Conservation (phyloP, 2,888 invertebrate genomes). For the Strigamia maritima region DNA sequence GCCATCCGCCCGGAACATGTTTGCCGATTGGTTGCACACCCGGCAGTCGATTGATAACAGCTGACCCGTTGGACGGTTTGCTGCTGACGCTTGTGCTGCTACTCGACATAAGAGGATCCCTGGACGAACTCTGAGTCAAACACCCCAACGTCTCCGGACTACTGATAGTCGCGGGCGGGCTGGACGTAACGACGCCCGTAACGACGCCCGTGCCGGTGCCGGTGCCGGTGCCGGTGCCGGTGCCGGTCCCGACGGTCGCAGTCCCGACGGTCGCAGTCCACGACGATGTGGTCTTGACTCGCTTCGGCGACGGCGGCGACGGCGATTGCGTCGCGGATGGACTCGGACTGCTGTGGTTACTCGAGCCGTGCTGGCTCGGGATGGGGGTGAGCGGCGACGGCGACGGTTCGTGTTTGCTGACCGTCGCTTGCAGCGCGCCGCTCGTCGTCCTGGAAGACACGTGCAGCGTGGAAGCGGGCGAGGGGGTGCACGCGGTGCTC, state of each 20-base stretch:
- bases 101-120: conserved; percentile 39
- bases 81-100: conserved; percentile 28
- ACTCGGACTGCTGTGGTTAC: conserved; percentile 37
- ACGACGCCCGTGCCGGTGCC: neutral
- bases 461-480: conserved; percentile 17
- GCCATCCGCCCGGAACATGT: conserved; percentile 41
- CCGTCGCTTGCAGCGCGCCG: neutral
- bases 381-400: conserved; percentile 39
- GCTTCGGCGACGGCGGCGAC: neutral
- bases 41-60: conserved; percentile 59
- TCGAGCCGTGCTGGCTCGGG: conserved; percentile 41
- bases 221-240: neutral
- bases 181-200: conserved; percentile 35
- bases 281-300: neutral
- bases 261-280: neutral
- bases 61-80: conserved; percentile 43
- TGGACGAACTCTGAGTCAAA: conserved; percentile 40
- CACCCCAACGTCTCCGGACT: conserved; percentile 39
- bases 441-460: conserved; percentile 32
- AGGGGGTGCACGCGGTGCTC: neutral
- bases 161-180: conserved; percentile 37
- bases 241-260: neutral
- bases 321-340: conserved; percentile 35
- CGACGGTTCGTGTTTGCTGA: neutral
- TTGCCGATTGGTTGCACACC: conserved; percentile 68